phyloP scores from a whole-genome alignment of 1,140 invertebrate species.

The Pachypsylla venusta region DNA sequence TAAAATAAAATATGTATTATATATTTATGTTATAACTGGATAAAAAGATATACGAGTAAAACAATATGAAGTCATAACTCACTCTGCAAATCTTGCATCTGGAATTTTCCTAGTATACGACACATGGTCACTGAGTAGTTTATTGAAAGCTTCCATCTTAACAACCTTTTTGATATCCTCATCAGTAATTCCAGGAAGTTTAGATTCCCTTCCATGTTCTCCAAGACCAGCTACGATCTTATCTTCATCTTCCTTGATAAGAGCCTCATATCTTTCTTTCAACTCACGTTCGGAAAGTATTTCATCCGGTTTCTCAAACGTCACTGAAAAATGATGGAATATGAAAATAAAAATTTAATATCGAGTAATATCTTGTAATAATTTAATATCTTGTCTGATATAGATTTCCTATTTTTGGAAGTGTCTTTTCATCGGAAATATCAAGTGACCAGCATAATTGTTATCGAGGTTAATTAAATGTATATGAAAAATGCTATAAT shows the following conservation, averaged over 20 bases:
- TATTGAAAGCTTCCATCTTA: constrained; percentile 78
- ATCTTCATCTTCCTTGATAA: constrained; percentile 30
- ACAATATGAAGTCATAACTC: no score
- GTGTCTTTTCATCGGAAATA: no score
- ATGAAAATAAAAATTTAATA: no score
- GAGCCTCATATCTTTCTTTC: constrained; percentile 14
- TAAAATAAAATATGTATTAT: no score
- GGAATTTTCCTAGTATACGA: constrained; percentile 63
- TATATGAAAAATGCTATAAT: no score
- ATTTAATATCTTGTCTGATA: no score
- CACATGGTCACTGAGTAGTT: constrained; percentile 75
- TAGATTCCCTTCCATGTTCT: constrained; percentile 48
- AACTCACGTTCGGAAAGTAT: not conserved
- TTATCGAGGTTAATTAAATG: no score
- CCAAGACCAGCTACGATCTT: constrained; percentile 45
- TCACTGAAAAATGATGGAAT: not conserved
- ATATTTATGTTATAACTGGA: no score
- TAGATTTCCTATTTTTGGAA: no score
- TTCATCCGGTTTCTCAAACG: not conserved
- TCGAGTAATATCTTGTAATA: no score
- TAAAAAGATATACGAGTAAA: no score
- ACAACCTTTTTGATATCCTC: constrained; percentile 48
- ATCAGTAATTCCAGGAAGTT: constrained; percentile 38
- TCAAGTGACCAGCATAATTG: no score
- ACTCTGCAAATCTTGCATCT: constrained; percentile 63